A percentile compares a stretch with the other conserved stretches of the same genome.
Evolutionary conservation across 37 sponge, comb jelly and placozoan genomes (phyloP).

Genomic region (Beroe ovata): DNA sequence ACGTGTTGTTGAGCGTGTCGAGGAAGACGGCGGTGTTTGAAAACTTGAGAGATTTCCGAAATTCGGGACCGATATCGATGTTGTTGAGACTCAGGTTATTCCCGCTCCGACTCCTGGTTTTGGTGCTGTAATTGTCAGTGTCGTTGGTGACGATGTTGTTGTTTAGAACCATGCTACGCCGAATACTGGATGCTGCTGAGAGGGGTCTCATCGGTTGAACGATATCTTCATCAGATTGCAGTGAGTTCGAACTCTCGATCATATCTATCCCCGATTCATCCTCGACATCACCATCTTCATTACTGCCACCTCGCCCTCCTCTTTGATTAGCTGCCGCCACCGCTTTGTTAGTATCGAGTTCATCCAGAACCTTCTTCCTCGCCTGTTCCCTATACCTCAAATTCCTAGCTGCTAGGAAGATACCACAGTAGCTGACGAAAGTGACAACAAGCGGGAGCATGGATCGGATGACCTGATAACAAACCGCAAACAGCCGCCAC

Average conservation of each 20-base stretch:
- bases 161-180: slow-evolving; percentile 19
- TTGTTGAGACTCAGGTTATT: not conserved
- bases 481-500: not conserved
- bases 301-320: not conserved
- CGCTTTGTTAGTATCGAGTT: not conserved
- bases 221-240: not conserved
- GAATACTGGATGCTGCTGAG: not conserved
- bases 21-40: slow-evolving; percentile 16
- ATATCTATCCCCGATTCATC: slow-evolving; percentile 46
- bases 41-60: not conserved
- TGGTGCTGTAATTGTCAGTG: not conserved
- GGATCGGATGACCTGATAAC: not conserved
- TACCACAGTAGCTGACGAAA: not conserved
- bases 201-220: not conserved
- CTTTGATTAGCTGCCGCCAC: not conserved
- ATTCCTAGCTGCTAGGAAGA: slow-evolving; percentile 17
- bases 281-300: not conserved
- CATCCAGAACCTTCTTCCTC: slow-evolving; percentile 25
- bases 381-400: not conserved
- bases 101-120: not conserved
- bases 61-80: not conserved
- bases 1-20: slow-evolving; percentile 24
- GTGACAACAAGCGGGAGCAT: not conserved
- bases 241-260: not conserved
- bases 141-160: not conserved